Evolutionary conservation across 2,888 invertebrate species (phyloP), one percentile per base, ranked within the genome.

Genomic region (Mermis nigrescens): DNA sequence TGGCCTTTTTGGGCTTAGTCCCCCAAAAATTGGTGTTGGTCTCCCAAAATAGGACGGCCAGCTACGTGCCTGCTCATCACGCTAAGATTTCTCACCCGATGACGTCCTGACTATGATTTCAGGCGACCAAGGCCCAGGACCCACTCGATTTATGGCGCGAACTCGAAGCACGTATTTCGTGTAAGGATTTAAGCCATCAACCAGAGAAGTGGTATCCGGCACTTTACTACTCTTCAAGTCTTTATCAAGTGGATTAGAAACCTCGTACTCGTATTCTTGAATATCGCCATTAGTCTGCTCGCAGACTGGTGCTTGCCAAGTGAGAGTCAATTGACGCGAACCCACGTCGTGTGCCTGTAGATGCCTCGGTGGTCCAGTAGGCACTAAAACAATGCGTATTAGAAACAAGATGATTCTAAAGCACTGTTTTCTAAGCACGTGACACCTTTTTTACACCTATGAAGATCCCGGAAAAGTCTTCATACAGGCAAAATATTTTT

Each of bases 241-340:
- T 29, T 62, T 62, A 15, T 68, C 63, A 12, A 67, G 64, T 12
- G 58, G 60, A 19, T 32, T 27, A 48, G 58, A 58, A 19, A 52
- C 28, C 29, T 70, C 69, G 53, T 71, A 71, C 55, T 71, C 71
- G 63, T 72, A 71, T 57, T 71, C 70, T 53, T 66, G 65, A 57
- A 71, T 67, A 46, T 72, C 70, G 29, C 71, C 71, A 58, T 71
- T 69, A 4, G 71, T 71, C 48, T 70, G 66, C 27, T 69, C 65
- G 61, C 71, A 71, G 7, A 69, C 66, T 19, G 71, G 71, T 4
- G 69, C 69, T 62, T 71, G 71, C 71, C 71, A 71, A 24, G 64
- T 65, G 53, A 71, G 61, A 24, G 62, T 54, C 27, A 63, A 65
- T n/a, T 57, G 45, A 38, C 31, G n/a, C 22, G 60, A 38, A 24